A percentile compares a stretch with the other conserved stretches of the same genome.
phyloP scores from a whole-genome alignment of 2,888 invertebrate genomes.

The Ceriagrion tenellum region DNA sequence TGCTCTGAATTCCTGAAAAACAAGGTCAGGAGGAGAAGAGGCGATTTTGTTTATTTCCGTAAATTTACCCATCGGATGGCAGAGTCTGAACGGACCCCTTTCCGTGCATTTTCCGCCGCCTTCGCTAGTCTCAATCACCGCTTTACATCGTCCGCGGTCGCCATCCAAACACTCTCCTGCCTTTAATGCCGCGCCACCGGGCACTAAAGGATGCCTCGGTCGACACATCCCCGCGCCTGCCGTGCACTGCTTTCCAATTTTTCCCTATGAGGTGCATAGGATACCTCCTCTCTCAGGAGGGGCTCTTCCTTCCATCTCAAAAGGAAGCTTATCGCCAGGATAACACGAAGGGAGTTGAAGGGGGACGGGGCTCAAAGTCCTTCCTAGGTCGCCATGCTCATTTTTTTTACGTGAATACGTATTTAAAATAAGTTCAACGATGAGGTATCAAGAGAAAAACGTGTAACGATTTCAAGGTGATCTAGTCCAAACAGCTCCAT shows the following conservation, averaged over 20 bases:
- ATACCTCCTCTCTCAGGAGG: too few relatives aligned
- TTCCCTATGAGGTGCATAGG: neutral
- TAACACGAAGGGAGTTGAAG: too few relatives aligned
- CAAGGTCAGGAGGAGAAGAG: neutral
- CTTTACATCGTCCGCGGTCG: neutral
- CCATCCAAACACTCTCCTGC: neutral
- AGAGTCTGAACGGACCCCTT: neutral
- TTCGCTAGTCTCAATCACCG: neutral
- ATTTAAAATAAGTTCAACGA: too few relatives aligned
- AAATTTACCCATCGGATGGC: neutral
- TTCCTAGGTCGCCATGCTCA: too few relatives aligned
- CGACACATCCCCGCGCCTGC: neutral
- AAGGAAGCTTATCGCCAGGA: too few relatives aligned
- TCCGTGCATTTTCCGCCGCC: neutral
- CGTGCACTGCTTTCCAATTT: neutral
- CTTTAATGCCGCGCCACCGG: neutral
- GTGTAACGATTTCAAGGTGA: too few relatives aligned
- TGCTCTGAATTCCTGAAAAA: neutral
- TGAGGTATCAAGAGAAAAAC: too few relatives aligned
- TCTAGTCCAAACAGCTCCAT: too few relatives aligned
- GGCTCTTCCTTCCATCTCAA: too few relatives aligned
- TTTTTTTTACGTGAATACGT: too few relatives aligned
- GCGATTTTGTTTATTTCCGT: neutral
- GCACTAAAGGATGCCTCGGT: too few relatives aligned
- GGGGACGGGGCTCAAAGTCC: too few relatives aligned